Evolutionary conservation across 2,797 vertebrate species (phyloP), one percentile per base, ranked within the genome.

Genomic region (Enteromius paludinosus): DNA sequence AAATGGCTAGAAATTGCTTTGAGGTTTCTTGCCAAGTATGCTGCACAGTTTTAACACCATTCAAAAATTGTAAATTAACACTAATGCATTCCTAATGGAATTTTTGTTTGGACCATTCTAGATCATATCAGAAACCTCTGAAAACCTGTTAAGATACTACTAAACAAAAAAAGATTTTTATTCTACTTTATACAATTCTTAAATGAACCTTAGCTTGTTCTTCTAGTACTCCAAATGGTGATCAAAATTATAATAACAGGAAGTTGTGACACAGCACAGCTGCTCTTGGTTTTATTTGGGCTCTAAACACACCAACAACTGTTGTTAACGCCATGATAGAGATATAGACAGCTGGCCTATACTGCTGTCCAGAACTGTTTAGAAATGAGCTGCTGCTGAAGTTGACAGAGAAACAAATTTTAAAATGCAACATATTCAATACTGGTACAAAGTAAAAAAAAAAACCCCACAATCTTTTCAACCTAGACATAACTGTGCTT

Each of bases 301-400:
- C 66, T 78, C 65, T 49, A 69, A 84, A 69, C 79, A 83, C 64
- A 45, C 73, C 78, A 82, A 68, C 89, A 87, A 82, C 70, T 90
- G 84, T 81, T 78, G 71, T 61, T 85, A 77, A 77, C 64, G 33
- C 82, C 71, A 52, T 75, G 59, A 79, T 56, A 80, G 65, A 86
- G 81, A 76, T 82, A 82, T 72, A 82, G 79, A 85, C 83, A 76
- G 83, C 72, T 86, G 77, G 62, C 65, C 72, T 68, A 83, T 87
- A 45, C 73, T 81, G 65, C 74, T 54, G 56, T 70, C 59, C 49
- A 47, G 45, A 83, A 65, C 23, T 56, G 38, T 25, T 59, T 3
- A 62, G 65, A 80, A 82, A 83, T 43, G 7, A 64, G 38, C 23
- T 65, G 20, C 38, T 49, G 66, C 25, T 61, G 33, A 49, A 78